Base-by-base conservation (phyloP, 2,888 invertebrate genomes). In the Stenolophus ochropezus region DNA sequence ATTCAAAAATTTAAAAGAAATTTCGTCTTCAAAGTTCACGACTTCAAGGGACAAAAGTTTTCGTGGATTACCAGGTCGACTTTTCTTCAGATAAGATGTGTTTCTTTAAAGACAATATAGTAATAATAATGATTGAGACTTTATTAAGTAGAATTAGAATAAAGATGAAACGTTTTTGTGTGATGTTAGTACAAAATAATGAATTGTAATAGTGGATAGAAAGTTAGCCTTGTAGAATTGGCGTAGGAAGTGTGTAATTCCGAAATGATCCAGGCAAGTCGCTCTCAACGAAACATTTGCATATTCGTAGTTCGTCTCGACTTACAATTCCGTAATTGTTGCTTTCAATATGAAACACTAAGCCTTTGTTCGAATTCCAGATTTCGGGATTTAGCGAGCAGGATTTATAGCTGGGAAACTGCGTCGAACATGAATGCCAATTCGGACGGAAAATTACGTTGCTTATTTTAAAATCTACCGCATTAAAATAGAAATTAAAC, bases 391-490 rank as follows among this genome's bases (percentile, higher is more conserved):
- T 74, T 74, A 27, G 74, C 21, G 25, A 61, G 61, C 11, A 27
- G 61, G 61, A 61, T 61, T 61, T 61, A 61, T 61, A 61, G 61
- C 61, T 61, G 4, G 14, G 25, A 61, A 61, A 61, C 25, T 61
- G 61, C 61, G 61, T 61, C 23, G 61, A 61, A 61, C 25, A 61
- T 61, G 25, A 61, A 61, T 61, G 25, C 61, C 51, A 74, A 49
- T 51, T 74, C 74, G 53, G 51, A 42, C 74, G 74, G 74, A 74
- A 74, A 74, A 74, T 74, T 74, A 74, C 51, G 74, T 51, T 74
- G 27, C 53, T 51, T 74, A 74, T 53, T 74, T 74, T 74, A 61
- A 61, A 61, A 61, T 61, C 61, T 61, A 14, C n/a, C n/a, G 61
- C 25, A 61, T 61, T 61, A 61, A 23, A 61, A 61, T 61, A 61